These are phyloP conservation scores for Hydraecia micacea DNA, from an alignment of 2,888 invertebrate genomes.

Conservation along the genomic window DNA sequence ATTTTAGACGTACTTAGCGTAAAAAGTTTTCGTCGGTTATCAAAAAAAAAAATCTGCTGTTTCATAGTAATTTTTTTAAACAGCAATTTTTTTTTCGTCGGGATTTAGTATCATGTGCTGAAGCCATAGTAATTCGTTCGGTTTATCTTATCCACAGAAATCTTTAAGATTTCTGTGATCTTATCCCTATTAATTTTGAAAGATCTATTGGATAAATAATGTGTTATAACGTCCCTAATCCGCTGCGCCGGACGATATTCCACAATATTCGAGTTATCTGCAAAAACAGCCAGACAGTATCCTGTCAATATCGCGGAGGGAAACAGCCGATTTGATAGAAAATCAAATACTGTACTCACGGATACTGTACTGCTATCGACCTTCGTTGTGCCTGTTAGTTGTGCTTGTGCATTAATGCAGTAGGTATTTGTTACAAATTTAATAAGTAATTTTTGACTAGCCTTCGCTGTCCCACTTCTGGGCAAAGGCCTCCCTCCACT, in stretches of 20 bases:
- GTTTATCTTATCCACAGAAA: no score
- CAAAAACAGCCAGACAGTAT: constrained; percentile 26
- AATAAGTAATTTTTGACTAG: background rate
- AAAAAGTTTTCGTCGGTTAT: background rate
- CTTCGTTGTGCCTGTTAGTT: background rate
- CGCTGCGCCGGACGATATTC: constrained; percentile 15
- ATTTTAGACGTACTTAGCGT: background rate
- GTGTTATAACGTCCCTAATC: background rate
- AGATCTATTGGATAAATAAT: background rate
- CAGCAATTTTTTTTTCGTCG: background rate
- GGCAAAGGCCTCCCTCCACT: background rate
- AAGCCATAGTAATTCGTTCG: background rate
- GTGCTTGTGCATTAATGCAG: no score
- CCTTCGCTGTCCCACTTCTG: background rate
- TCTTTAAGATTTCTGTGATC: no score
- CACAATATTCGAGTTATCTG: constrained; percentile 27
- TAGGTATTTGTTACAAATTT: background rate
- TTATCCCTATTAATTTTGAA: background rate
- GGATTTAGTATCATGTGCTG: background rate
- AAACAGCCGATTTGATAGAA: constrained; percentile 45
- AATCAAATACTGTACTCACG: no score
- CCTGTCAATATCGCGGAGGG: constrained; percentile 30
- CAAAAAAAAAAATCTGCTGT: no score
- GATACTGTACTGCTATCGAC: constrained; percentile 5
- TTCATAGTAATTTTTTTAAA: no score